A percentile compares a stretch with the other conserved stretches of the same genome.
phyloP scores from a whole-genome alignment of 1,140 invertebrate species.

The silkworm (Bombyx mori) region ASM3026992v2 NC_085124.1:5932501-5933000 shows the following conservation, averaged over 20 bases:
- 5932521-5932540: too few relatives aligned
- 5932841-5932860: conserved; percentile 45
- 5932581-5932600: too few relatives aligned
- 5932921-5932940: too few relatives aligned
- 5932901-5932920: too few relatives aligned
- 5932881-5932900: too few relatives aligned
- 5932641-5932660: neutral
- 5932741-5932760: conserved; percentile 47
- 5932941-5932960: too few relatives aligned
- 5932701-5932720: conserved; percentile 16
- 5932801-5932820: conserved; percentile 44
- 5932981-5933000: too few relatives aligned
- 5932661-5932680: neutral
- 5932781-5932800: conserved; percentile 36
- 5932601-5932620: neutral
- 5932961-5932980: too few relatives aligned
- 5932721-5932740: conserved; percentile 20
- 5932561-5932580: too few relatives aligned
- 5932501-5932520: too few relatives aligned
- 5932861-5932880: neutral
- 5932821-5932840: conserved; percentile 57
- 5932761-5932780: conserved; percentile 56
- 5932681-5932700: neutral
- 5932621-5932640: too few relatives aligned
- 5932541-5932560: too few relatives aligned